Percentiles rank a stretch among this genome's conserved stretches.
phyloP scores from a whole-genome alignment of 2,113 vertebrate species.

The Tetraodon nigroviridis region DNA sequence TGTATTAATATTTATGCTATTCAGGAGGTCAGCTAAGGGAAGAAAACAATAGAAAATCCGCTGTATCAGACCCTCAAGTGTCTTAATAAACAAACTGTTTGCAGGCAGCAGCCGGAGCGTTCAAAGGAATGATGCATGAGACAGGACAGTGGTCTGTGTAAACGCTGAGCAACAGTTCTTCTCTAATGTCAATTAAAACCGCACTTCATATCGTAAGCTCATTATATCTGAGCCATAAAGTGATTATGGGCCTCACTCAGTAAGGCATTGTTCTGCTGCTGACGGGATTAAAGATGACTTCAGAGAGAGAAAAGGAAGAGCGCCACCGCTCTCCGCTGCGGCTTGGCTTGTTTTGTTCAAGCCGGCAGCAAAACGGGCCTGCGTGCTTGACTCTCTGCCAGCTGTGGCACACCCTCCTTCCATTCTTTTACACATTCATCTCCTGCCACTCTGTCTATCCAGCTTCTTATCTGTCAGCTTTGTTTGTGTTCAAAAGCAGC shows the following conservation, averaged over 20 bases:
- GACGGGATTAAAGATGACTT: conserved; percentile 68
- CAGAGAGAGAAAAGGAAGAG: conserved; percentile 19
- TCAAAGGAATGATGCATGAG: conserved; percentile 42
- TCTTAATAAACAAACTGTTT: conserved; percentile 44
- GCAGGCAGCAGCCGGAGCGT: conserved; percentile 25
- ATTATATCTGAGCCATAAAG: conserved; percentile 66
- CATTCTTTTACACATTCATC: conserved; percentile 40
- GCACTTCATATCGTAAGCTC: conserved; percentile 67
- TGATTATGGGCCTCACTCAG: conserved; percentile 66
- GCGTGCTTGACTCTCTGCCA: conserved; percentile 50
- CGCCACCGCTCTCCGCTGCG: conserved; percentile 22
- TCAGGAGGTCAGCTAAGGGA: background rate
- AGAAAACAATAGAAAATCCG: background rate
- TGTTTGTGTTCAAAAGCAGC: conserved; percentile 16
- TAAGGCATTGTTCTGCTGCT: conserved; percentile 64
- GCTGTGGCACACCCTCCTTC: conserved; percentile 35
- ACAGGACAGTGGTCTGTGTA: conserved; percentile 43
- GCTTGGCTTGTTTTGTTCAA: conserved; percentile 54
- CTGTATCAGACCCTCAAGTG: conserved; percentile 11
- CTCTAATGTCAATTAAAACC: conserved; percentile 54
- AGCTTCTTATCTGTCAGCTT: conserved; percentile 27
- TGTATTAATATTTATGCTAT: too few relatives aligned
- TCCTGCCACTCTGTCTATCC: conserved; percentile 30
- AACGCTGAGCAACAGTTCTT: conserved; percentile 52
- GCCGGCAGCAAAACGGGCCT: conserved; percentile 40